phyloP scores from a whole-genome alignment of 2,113 vertebrate genomes.

The Thymallus thymallus region DNA sequence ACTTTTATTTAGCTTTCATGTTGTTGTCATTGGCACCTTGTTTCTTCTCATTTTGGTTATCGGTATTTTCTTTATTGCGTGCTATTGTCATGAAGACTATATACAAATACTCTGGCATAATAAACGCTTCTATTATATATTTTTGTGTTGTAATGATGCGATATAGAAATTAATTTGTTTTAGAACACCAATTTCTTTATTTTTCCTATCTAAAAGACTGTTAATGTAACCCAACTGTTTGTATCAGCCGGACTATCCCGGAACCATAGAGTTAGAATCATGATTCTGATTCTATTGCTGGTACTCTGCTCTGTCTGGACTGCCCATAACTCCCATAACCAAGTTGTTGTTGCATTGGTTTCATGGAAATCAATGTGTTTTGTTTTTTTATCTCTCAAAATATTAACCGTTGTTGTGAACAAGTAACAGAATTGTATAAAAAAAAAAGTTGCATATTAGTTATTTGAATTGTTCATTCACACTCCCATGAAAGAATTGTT shows the following conservation, averaged over 20 bases:
- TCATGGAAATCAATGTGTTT: slow-evolving; percentile 39
- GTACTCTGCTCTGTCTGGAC: slow-evolving; percentile 21
- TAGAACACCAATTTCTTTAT: slow-evolving; percentile 39
- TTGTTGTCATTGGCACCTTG: slow-evolving; percentile 67
- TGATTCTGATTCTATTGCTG: neutral
- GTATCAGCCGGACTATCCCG: neutral
- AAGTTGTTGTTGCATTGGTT: slow-evolving; percentile 65
- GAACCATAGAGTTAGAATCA: slow-evolving; percentile 7
- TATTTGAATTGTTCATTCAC: slow-evolving; percentile 67
- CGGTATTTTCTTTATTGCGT: slow-evolving; percentile 35
- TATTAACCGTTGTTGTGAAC: neutral
- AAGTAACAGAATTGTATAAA: slow-evolving; percentile 42
- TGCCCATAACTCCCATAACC: slow-evolving; percentile 37
- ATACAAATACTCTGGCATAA: slow-evolving; percentile 47
- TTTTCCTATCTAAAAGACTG: slow-evolving; percentile 30
- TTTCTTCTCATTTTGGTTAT: slow-evolving; percentile 34
- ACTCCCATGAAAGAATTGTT: slow-evolving; percentile 61
- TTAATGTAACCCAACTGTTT: slow-evolving; percentile 8
- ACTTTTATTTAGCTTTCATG: slow-evolving; percentile 59
- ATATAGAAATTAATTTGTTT: slow-evolving; percentile 64
- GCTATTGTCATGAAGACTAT: slow-evolving; percentile 49
- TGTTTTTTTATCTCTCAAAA: slow-evolving; percentile 30
- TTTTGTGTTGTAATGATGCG: slow-evolving; percentile 60
- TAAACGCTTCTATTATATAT: slow-evolving; percentile 40
- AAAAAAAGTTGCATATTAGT: slow-evolving; percentile 49